Evolutionary conservation across 2,113 vertebrate genomes (phyloP).

Genomic region (Hippocampus barbouri): DNA sequence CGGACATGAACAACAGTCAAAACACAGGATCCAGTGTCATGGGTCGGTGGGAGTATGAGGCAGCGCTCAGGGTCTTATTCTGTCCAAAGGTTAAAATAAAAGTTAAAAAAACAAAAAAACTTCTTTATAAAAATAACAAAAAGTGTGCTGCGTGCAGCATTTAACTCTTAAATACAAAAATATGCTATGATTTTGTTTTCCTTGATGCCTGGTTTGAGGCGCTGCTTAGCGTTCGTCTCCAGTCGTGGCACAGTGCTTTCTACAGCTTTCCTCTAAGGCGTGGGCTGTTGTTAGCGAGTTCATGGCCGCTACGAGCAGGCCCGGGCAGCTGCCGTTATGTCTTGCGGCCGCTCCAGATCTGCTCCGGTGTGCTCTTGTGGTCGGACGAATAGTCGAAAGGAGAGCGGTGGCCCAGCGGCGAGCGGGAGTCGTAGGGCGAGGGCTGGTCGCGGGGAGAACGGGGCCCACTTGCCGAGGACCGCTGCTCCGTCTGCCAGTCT

Average conservation of each 20-base stretch:
- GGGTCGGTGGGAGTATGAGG: slow-evolving; percentile 74
- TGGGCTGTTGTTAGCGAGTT: slow-evolving; percentile 87
- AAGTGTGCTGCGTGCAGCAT: slow-evolving; percentile 82
- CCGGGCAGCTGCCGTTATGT: slow-evolving; percentile 83
- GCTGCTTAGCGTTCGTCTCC: slow-evolving; percentile 30
- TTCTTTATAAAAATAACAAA: slow-evolving; percentile 83
- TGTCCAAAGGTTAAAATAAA: slow-evolving; percentile 85
- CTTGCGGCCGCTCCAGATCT: slow-evolving; percentile 92
- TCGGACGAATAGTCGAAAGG: slow-evolving; percentile 93
- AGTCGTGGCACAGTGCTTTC: slow-evolving; percentile 77
- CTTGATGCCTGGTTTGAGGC: slow-evolving; percentile 47
- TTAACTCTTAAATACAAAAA: slow-evolving; percentile 97
- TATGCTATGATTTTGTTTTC: slow-evolving; percentile 69
- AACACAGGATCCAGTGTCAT: slow-evolving; percentile 87
- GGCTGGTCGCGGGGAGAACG: slow-evolving; percentile 89
- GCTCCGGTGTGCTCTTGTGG: slow-evolving; percentile 95
- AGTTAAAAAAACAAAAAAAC: slow-evolving; percentile 55
- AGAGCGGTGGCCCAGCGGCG: slow-evolving; percentile 83
- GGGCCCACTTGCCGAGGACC: slow-evolving; percentile 83
- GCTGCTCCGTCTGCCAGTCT: slow-evolving; percentile 92
- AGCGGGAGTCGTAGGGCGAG: slow-evolving; percentile 87
- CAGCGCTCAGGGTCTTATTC: slow-evolving; percentile 85
- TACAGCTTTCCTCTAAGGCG: slow-evolving; percentile 93
- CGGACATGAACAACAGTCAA: slow-evolving; percentile 66
- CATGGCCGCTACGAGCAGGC: slow-evolving; percentile 80